Base-by-base conservation (phyloP, 2,888 invertebrate genomes). In the Chelonus formosanus region DNA sequence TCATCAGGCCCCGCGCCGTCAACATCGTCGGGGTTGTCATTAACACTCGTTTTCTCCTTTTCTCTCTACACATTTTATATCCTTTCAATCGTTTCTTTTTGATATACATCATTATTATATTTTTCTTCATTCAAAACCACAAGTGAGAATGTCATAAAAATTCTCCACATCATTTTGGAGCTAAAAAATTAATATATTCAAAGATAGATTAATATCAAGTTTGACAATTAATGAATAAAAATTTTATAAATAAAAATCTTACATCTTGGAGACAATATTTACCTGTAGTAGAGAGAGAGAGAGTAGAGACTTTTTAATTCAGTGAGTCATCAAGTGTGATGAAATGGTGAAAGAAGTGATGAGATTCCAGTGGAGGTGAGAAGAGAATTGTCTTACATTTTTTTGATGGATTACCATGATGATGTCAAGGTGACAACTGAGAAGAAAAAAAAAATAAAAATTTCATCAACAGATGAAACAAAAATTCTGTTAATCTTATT, bases 1-100 rank as follows among this genome's bases (percentile, higher is more conserved):
- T 81, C 78, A 73, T 74, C 73, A 75, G 81, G 81, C 79, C 78
- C 78, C 80, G 81, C 75, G 79, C 73, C 75, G 80, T 79, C 74
- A 78, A 76, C 75, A 70, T 80, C 72, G 72, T 72, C 71, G 73
- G 73, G 73, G 73, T 71, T 70, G 60, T 59, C 70, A 59, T 60
- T 54, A 58, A 63, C 43, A 55, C 50, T 47, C 8, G 3, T 44
- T 31, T 7, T 55, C 8, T 52, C 47, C 34, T 53, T 45, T 34
- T 10, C 32, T 47, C 31, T 47, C 44, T 55, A 35, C 34, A 54
- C 5, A 7, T 61, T 44, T 34, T 20, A 40, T 40, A 10, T 31
- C 36, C 10, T 48, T 40, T 32, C 43, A 7, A 61, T 53, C 53
- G n/a, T 50, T 35, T 45, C 20, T 20, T 20, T 20, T 20, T 20